phyloP scores from a whole-genome alignment of 2,797 vertebrate species.

The Sebastes umbrosus region DNA sequence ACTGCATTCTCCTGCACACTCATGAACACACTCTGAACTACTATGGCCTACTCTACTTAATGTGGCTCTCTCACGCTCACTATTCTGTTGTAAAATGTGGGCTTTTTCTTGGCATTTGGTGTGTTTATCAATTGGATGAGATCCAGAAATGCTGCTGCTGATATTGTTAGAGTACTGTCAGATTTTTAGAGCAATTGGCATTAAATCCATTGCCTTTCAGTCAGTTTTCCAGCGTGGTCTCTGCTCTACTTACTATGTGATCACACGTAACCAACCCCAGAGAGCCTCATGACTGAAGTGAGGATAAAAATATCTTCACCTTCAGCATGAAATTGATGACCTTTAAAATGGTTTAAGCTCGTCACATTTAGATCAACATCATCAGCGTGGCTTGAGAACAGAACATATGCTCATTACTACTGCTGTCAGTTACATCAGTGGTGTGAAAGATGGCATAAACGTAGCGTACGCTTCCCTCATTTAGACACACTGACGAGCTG shows the following conservation, averaged over 20 bases:
- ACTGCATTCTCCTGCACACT: background rate
- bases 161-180: background rate
- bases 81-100: background rate
- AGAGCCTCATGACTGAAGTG: background rate
- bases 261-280: background rate
- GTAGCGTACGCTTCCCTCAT: background rate
- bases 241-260: background rate
- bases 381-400: background rate
- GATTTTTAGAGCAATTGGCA: background rate
- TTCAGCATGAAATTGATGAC: background rate
- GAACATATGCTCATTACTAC: background rate
- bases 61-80: background rate
- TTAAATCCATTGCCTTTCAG: background rate
- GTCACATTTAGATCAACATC: background rate
- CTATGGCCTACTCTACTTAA: background rate
- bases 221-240: background rate
- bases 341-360: background rate
- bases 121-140: background rate
- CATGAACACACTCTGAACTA: constrained; percentile 1
- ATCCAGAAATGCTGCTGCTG: background rate
- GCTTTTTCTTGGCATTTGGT: background rate
- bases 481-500: background rate
- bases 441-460: background rate
- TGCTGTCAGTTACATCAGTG: background rate
- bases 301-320: background rate